phyloP scores from a whole-genome alignment of 2,888 invertebrate genomes.

The Eupithecia subfuscata region DNA sequence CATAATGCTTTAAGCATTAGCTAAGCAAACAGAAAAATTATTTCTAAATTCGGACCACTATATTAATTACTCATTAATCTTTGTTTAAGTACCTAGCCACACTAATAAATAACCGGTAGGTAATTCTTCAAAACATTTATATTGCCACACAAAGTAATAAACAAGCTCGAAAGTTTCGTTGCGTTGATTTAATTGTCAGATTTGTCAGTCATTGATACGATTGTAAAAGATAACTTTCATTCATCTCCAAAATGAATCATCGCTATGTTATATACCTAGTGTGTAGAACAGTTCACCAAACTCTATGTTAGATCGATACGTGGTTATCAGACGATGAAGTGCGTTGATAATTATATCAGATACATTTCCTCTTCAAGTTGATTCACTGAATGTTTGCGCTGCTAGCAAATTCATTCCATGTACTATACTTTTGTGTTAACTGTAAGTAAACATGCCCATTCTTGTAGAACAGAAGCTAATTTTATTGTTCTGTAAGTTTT shows the following conservation, averaged over 20 bases:
- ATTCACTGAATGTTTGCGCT: neutral
- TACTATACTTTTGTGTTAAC: neutral
- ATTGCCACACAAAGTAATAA: neutral
- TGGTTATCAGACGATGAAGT: neutral
- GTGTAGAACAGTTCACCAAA: neutral
- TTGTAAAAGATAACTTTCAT: neutral
- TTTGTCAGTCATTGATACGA: neutral
- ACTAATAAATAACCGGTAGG: too few relatives aligned
- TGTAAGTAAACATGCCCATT: neutral
- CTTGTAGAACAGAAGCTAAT: neutral
- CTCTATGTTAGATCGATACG: neutral
- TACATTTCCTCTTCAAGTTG: neutral
- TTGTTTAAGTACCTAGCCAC: too few relatives aligned
- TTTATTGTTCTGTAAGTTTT: too few relatives aligned
- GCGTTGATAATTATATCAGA: slow-evolving; percentile 7
- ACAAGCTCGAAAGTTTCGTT: neutral
- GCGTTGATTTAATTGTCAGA: neutral
- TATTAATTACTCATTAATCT: too few relatives aligned
- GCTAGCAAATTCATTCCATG: neutral
- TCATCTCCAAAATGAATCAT: slow-evolving; percentile 2
- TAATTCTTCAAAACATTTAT: too few relatives aligned
- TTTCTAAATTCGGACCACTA: neutral
- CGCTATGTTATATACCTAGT: neutral
- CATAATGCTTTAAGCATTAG: too few relatives aligned
- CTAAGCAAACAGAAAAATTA: neutral